Percentiles rank a stretch among this genome's conserved stretches.
Evolutionary conservation across 2,113 vertebrate genomes (phyloP).

Genomic region (Notiomystis cincta): DNA sequence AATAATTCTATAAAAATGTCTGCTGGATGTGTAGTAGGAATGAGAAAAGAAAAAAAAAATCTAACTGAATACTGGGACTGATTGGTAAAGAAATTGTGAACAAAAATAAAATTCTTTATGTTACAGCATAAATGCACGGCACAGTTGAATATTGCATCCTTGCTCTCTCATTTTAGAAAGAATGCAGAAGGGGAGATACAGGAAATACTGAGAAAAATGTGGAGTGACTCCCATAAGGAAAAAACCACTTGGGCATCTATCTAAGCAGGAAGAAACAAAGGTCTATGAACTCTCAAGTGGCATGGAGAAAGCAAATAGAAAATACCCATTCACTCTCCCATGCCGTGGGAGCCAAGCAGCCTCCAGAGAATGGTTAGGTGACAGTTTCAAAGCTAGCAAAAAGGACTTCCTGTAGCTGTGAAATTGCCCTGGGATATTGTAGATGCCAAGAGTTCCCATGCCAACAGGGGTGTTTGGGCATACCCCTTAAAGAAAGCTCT

Average conservation of each 20-base stretch:
- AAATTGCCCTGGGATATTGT: not conserved
- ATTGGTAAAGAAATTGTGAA: not conserved
- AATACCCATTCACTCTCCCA: not conserved
- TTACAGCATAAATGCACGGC: not conserved
- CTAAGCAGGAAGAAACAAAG: not conserved
- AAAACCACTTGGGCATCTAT: not conserved
- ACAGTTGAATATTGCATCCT: not conserved
- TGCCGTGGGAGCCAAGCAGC: not conserved
- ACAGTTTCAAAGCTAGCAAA: not conserved
- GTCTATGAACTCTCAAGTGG: not conserved
- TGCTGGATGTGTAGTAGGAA: not conserved
- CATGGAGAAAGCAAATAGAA: not conserved
- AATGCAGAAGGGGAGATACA: not conserved
- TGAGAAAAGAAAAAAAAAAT: not conserved
- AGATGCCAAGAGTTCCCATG: not conserved
- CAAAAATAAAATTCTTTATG: not conserved
- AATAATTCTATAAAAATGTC: not conserved
- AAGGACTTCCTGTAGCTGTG: not conserved
- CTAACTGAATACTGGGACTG: not conserved
- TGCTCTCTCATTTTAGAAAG: not conserved
- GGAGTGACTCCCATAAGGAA: not conserved
- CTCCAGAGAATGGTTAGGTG: not conserved
- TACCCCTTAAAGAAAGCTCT: not conserved
- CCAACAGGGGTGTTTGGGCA: not conserved
- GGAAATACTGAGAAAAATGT: not conserved